Evolutionary conservation across 2,797 vertebrate species (phyloP), one percentile per base, ranked within the genome.

Genomic region (Vultur gryphus): DNA sequence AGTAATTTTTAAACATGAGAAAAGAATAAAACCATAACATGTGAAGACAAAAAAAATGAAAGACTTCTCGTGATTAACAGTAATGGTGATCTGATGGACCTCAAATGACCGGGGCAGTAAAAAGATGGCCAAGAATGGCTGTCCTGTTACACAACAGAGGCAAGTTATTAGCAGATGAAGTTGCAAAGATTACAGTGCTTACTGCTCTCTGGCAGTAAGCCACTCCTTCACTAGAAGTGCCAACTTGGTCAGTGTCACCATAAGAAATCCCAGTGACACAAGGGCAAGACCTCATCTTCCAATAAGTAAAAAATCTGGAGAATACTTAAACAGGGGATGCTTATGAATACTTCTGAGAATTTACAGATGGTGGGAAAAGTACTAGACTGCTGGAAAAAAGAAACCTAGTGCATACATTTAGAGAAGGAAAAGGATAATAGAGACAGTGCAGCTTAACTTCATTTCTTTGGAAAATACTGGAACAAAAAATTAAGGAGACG

Each of bases 131-230:
- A 88, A 28, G 70, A 87, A 66, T 2, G 49, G 33, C 76, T 79
- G 43, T 64, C 33, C 43, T 95, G 46, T 95, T 95, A 85, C 51
- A 90, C 83, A 96, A 90, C 51, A 72, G 72, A 67, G 86, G 62
- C 62, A 93, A 72, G 23, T 94, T 94, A 89, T 84, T 88, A 90
- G 83, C 69, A 93, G 88, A 82, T 92, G 66, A 94, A 93, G 84
- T 93, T 94, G 84, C 81, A 94, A 95, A 96, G 93, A 94, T 89
- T 94, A 89, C 73, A 54, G 86, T 72, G 51, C 95, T 95, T 92
- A 87, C 90, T 84, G 70, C 21, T 87, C 16, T 84, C 84, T 96
- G 90, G 92, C 94, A 93, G 83, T 33, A 72, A 93, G 92, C 95
- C 96, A 89, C 88, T 48, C 52, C 75, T 77, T 93, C 54, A 31